Conservation (phyloP, 92 coral and sea anemone species). For the Siderastrea siderea region DNA sequence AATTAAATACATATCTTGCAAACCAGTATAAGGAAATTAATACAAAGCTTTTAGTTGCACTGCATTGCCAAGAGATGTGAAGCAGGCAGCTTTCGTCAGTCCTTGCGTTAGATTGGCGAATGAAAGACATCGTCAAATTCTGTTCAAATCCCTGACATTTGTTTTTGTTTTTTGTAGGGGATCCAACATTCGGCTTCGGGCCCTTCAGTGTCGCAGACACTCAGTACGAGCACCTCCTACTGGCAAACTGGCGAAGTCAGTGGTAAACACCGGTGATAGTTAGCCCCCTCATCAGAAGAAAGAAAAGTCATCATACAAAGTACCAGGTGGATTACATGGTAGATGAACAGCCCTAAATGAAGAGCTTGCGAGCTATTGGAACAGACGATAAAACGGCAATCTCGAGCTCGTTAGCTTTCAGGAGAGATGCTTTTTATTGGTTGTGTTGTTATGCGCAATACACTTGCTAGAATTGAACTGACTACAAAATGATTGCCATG, state of each 20-base stretch:
- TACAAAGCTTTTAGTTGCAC: no score
- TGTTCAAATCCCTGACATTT: constrained; percentile 55
- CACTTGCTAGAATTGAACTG: constrained; percentile 24
- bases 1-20: no score
- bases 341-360: constrained; percentile 30
- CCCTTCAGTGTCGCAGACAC: constrained; percentile 66
- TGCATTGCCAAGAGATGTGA: constrained; percentile 48
- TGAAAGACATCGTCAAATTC: constrained; percentile 29
- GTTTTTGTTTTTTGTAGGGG: constrained; percentile 49
- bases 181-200: constrained; percentile 59
- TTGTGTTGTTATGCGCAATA: constrained; percentile 36
- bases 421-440: constrained; percentile 34
- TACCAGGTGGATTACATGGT: constrained; percentile 34
- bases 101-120: constrained; percentile 45
- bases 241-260: constrained; percentile 47
- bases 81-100: constrained; percentile 54
- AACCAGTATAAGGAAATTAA: no score
- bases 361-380: constrained; percentile 51
- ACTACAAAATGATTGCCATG: constrained; percentile 37
- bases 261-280: constrained; percentile 63
- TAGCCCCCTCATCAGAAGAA: constrained; percentile 55
- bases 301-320: constrained; percentile 23
- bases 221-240: constrained; percentile 48
- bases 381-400: constrained; percentile 65
- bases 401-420: constrained; percentile 46